Base-by-base conservation (phyloP, 2,797 vertebrate species). In the Sebastes ruberrimus region DNA sequence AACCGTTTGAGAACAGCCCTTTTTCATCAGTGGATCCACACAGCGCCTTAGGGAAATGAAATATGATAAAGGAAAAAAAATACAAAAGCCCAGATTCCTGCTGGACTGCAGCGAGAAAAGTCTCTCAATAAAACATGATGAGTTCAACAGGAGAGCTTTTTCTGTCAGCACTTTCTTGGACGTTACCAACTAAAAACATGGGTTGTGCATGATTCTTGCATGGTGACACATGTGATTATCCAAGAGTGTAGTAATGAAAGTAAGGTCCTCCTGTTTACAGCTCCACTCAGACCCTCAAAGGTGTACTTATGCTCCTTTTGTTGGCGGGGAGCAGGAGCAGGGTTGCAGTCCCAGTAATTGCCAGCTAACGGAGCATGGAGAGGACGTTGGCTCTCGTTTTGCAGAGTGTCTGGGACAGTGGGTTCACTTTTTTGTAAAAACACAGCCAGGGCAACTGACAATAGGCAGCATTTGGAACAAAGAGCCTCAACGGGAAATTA, bases 281-380 rank as follows among this genome's bases (percentile, higher is more conserved):
- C 81, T 67, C 42, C 52, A 38, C 52, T 42, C 61, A 3, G 42
- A 64, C 52, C 72, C 62, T 77, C 53, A 71, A 33, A 81, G 84
- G 60, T 77, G 74, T 81, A 92, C 81, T 71, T 67, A 90, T 86
- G 86, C 69, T 65, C 22, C 46, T 61, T 70, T 59, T 35, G 65
- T 81, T 87, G 76, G 81, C 74, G 55, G 20, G 27, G 27, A 28
- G 27, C 27, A 28, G 65, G 35, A 38, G 13, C 35, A 42, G 13
- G 27, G 75, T 78, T 76, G 64, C 65, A 83, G 84, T 83, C 71
- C 49, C 60, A 59, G 80, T 86, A 93, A 93, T 88, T 90, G 88
- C 74, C 60, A 63, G 82, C 59, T 86, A 92, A 90, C 80, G 0
- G 80, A 89, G 91, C 78, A 10, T 88, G 83, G 80, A 88, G 80